Evolutionary conservation across 2,797 vertebrate species (phyloP).

Genomic region (Gymnoscopelus braueri): DNA sequence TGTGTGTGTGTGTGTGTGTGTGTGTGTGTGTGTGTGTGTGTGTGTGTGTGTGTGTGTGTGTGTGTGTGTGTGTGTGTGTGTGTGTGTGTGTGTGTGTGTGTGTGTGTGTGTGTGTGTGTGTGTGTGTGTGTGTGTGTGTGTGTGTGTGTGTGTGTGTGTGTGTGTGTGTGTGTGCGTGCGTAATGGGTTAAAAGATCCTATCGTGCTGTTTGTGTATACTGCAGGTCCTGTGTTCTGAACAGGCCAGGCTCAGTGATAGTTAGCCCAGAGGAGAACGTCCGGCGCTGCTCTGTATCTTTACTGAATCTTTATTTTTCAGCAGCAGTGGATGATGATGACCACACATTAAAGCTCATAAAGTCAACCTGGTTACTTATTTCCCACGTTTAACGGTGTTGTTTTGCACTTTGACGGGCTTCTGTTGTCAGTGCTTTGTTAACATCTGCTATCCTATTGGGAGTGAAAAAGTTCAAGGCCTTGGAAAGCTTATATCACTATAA

Average conservation of each 20-base stretch:
- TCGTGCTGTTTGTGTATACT: too few relatives aligned
- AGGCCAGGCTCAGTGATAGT: not conserved
- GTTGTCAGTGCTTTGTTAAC: constrained; percentile 25
- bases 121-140: too few relatives aligned
- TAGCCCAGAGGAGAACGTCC: not conserved
- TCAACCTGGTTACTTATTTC: constrained; percentile 66
- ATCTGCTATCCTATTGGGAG: not conserved
- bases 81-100: too few relatives aligned
- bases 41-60: too few relatives aligned
- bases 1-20: too few relatives aligned
- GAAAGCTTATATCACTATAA: too few relatives aligned
- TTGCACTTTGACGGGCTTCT: constrained; percentile 67
- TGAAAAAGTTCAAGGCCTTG: not conserved
- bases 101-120: too few relatives aligned
- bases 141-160: too few relatives aligned
- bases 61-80: too few relatives aligned
- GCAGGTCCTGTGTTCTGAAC: constrained; percentile 2
- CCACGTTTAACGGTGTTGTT: constrained; percentile 39
- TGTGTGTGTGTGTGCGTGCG: too few relatives aligned
- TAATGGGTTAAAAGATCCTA: too few relatives aligned
- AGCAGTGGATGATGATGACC: not conserved
- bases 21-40: too few relatives aligned
- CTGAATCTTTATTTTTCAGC: not conserved
- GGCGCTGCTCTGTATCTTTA: not conserved
- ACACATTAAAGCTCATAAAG: constrained; percentile 2